These are phyloP conservation scores for Listronotus bonariensis DNA, from an alignment of 1,140 invertebrate species.

Conservation along the genomic window DNA sequence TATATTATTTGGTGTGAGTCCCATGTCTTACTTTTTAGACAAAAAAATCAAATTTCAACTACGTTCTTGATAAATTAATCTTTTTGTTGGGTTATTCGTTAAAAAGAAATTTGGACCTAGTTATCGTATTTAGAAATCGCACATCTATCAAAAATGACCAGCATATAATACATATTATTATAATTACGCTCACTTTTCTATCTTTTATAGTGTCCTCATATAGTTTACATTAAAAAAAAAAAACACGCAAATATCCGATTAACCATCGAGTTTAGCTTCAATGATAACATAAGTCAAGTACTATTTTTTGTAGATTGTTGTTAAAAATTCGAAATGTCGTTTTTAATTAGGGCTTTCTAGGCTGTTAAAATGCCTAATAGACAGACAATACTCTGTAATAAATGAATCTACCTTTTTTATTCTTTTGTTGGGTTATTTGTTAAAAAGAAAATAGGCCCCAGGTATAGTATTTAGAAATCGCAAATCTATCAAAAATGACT, in stretches of 20 bases:
- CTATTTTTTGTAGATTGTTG: no score
- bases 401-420: no score
- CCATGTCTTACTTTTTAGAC: no score
- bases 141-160: conserved; percentile 9
- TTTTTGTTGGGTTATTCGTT: no score
- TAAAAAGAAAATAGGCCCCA: background rate
- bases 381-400: no score
- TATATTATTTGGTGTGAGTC: no score
- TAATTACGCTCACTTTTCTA: conserved; percentile 17
- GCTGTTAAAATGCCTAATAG: no score
- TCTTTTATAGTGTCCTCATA: background rate
- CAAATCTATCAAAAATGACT: conserved; percentile 10
- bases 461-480: background rate
- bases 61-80: no score
- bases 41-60: no score
- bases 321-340: no score
- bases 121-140: background rate
- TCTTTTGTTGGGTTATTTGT: no score
- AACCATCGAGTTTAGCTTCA: conserved; percentile 15
- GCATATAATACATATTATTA: conserved; percentile 7
- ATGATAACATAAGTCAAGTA: conserved; percentile 4
- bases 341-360: no score
- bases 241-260: background rate
- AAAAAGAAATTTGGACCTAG: background rate
- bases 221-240: background rate